Evolutionary conservation across 2,888 invertebrate species (phyloP).

Genomic region (Sphaerophoria rueppellii): DNA sequence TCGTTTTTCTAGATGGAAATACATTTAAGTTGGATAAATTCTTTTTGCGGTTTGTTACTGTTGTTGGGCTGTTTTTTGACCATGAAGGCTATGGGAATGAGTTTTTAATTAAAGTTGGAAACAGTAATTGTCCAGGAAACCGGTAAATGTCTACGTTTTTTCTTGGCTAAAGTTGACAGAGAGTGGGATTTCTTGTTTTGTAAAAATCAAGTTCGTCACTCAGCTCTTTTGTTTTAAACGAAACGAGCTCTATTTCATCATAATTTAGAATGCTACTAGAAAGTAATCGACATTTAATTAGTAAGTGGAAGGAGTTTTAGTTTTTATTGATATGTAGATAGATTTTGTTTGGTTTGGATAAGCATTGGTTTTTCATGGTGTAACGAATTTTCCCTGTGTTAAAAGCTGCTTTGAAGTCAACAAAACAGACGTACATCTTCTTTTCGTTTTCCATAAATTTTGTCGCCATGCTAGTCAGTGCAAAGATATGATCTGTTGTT

Average conservation of each 20-base stretch:
- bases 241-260: conserved; percentile 18
- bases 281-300: conserved; percentile 26
- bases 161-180: conserved; percentile 13
- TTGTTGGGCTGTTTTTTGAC: conserved; percentile 19
- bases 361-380: no score
- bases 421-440: no score
- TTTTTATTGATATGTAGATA: not conserved
- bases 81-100: conserved; percentile 59
- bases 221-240: conserved; percentile 54
- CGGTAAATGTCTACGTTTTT: conserved; percentile 37
- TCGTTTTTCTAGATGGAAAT: conserved; percentile 44
- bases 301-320: not conserved
- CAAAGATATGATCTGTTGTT: no score
- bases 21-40: conserved; percentile 59
- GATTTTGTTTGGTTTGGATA: no score
- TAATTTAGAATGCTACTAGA: conserved; percentile 38
- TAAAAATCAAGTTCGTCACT: conserved; percentile 37
- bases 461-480: no score
- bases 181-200: conserved; percentile 34
- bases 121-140: conserved; percentile 50
- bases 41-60: conserved; percentile 6
- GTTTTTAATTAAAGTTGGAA: conserved; percentile 31
- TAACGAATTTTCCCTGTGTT: no score
- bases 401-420: no score
- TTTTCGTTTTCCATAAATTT: no score